phyloP scores from a whole-genome alignment of 2,797 vertebrate species.

The Mormyrus proboscirostris region DNA sequence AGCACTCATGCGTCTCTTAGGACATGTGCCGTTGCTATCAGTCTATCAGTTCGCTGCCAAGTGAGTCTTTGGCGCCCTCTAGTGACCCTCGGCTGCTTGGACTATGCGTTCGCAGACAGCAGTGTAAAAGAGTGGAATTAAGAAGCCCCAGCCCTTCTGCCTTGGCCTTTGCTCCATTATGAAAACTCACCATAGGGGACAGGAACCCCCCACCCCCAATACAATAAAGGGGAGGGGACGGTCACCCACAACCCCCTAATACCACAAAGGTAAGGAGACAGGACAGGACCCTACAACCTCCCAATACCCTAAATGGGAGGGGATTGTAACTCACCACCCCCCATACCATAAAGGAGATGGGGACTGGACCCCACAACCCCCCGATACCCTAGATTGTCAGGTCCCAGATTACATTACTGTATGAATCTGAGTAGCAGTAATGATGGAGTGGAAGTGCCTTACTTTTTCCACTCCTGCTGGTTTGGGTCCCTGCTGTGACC shows the following conservation, averaged over 20 bases:
- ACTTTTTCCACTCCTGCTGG: background rate
- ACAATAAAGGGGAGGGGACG: background rate
- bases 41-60: background rate
- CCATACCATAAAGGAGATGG: background rate
- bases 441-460: background rate
- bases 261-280: background rate
- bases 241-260: background rate
- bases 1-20: background rate
- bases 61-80: background rate
- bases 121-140: background rate
- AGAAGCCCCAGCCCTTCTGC: background rate
- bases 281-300: background rate
- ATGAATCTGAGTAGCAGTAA: background rate
- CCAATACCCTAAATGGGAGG: background rate
- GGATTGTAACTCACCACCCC: too few species aligned
- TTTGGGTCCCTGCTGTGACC: background rate
- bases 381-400: background rate
- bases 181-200: background rate
- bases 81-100: background rate
- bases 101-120: background rate
- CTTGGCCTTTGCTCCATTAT: background rate
- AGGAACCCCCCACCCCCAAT: background rate
- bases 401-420: background rate
- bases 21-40: background rate
- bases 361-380: background rate